phyloP scores from a whole-genome alignment of 2,888 invertebrate species.

The Resseliella maxima region DNA sequence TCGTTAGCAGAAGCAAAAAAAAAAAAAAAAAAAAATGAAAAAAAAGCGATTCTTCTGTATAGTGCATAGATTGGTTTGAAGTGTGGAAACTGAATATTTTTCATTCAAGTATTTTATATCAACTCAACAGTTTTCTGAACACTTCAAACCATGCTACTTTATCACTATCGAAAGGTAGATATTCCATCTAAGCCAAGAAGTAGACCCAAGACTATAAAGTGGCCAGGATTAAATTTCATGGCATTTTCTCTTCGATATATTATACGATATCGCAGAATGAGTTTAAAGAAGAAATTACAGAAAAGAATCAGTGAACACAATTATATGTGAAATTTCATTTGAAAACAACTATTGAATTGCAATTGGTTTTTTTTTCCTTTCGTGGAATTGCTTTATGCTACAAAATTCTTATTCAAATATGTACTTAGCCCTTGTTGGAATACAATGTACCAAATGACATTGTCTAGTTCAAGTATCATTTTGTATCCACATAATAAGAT shows the following conservation, averaged over 20 bases:
- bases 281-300: not conserved
- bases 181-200: not conserved
- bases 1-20: not conserved
- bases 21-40: too few relatives aligned
- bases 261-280: not conserved
- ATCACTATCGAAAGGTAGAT: not conserved
- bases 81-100: not conserved
- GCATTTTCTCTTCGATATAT: not conserved
- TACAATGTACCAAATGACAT: conserved; percentile 30
- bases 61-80: not conserved
- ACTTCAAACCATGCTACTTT: not conserved
- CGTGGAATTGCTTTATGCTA: not conserved
- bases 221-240: not conserved
- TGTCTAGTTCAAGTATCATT: conserved; percentile 53
- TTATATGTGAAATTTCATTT: not conserved
- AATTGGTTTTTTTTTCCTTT: not conserved
- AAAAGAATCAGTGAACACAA: not conserved
- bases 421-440: conserved; percentile 21
- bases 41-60: not conserved
- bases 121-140: not conserved
- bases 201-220: not conserved
- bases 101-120: not conserved
- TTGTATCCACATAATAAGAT: not conserved
- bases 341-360: not conserved
- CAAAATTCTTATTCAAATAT: conserved; percentile 10